Base-by-base conservation (phyloP, 2,797 vertebrate species). In the Paramormyrops hopkinsi region DNA sequence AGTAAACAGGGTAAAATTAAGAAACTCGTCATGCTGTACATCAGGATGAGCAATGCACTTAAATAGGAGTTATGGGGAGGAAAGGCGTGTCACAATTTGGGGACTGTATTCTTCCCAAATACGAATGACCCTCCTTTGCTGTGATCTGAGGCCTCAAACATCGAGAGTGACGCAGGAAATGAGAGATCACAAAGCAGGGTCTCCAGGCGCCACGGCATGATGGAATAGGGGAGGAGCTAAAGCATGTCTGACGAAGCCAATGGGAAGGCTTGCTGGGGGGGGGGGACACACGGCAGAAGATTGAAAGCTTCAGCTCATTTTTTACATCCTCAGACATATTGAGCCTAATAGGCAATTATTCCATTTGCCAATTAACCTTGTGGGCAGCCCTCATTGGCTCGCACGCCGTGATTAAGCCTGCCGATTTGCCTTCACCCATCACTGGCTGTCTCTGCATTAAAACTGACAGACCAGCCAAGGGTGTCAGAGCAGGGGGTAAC, bases 341-440 rank as follows among this genome's bases (percentile, higher is more conserved):
- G 92, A 95, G 94, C 93, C 93, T 92, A 94, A 93, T 94, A 94
- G 93, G 94, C 95, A 95, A 95, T 96, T 95, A 95, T 95, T 95
- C 93, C 93, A 93, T 92, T 92, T 91, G 93, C 94, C 94, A 95
- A 96, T 96, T 95, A 95, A 96, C 95, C 95, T 95, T 94, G 92
- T 92, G 92, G 91, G 89, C 93, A 92, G 91, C 91, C 91, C 91
- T 91, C 90, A 87, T 90, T 90, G 92, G 88, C 93, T 92, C 91
- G 88, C 89, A 17, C 37, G 73, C 91, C 79, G 44, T 90, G 90
- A 93, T 91, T 92, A 91, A 69, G 89, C 90, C 93, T 95, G 95
- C 93, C 93, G 96, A 94, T 94, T 91, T 92, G 90, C 93, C 94
- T 92, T 93, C 92, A 91, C 93, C 93, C 90, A 91, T 95, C 95